Percentiles rank a stretch among this genome's conserved stretches.
Evolutionary conservation across 2,113 vertebrate genomes (phyloP).

Genomic region (Potamarius usumacintae): DNA sequence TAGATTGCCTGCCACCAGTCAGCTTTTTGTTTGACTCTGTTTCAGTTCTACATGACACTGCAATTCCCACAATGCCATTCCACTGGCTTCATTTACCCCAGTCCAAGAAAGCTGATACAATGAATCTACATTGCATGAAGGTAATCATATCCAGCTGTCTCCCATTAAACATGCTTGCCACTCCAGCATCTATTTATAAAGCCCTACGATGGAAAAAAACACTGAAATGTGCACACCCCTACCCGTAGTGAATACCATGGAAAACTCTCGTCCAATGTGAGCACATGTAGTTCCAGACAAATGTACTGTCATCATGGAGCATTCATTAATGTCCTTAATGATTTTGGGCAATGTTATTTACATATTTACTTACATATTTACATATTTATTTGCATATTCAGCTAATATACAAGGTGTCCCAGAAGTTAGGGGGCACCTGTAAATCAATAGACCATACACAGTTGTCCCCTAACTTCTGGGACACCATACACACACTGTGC

Average conservation of each 20-base stretch:
- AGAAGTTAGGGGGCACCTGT: too few species aligned
- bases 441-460: too few species aligned
- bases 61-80: constrained; percentile 64
- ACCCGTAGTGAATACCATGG: constrained; percentile 52
- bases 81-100: constrained; percentile 67
- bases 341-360: constrained; percentile 45
- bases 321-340: constrained; percentile 38
- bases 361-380: neutral
- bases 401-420: neutral
- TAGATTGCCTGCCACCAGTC: constrained; percentile 61
- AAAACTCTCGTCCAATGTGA: constrained; percentile 51
- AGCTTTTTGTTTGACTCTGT: constrained; percentile 67
- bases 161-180: constrained; percentile 61
- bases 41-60: constrained; percentile 59
- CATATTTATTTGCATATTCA: neutral
- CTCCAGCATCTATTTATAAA: constrained; percentile 68
- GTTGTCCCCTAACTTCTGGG: too few species aligned
- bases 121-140: constrained; percentile 64
- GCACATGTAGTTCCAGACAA: constrained; percentile 17
- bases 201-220: constrained; percentile 51
- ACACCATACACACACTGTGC: too few species aligned
- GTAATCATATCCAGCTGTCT: constrained; percentile 74
- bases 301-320: constrained; percentile 48
- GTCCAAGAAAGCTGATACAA: constrained; percentile 73
- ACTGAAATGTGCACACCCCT: constrained; percentile 32